Base-by-base conservation (phyloP, 1,140 invertebrate genomes). In the Sitophilus oryzae region DNA sequence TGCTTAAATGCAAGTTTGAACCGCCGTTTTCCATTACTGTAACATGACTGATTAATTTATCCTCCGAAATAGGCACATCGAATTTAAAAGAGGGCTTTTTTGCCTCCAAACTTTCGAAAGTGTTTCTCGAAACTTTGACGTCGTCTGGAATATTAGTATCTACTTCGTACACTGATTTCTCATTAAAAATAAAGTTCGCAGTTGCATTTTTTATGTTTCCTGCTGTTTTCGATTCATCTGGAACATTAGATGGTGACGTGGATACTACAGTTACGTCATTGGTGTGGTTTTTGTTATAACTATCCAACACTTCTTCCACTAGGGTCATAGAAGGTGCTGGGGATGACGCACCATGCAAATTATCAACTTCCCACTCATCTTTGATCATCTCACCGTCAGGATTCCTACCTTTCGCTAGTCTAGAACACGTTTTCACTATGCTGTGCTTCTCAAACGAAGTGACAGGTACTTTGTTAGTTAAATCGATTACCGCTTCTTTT, bases 81-180 rank as follows among this genome's bases (percentile, higher is more conserved):
- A 75, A 78, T 56, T 60, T 65, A n/a, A n/a, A n/a, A 8, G 53
- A 74, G 15, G 30, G 14, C 34, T 43, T 42, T 36, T 43, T 52
- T 71, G 61, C 72, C 65, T 79, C 77, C 45, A 79, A 70, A 56
- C 74, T 79, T 47, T 76, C 77, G 23, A 78, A 76, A 4, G 77
- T 73, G 66, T 77, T 77, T 46, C 78, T 68, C 4, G 77, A 78
- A 10, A 79, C 76, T 71, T 80, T 81, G 46, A 80, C 71, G 63
- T 81, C 78, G 61, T 80, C 79, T 0, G 78, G 76, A 56, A 81
- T 73, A 53, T 81, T 81, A 0, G 76, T 79, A 56, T 79, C 78
- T 23, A 16, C 53, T 48, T 46, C 49, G 42, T 50, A 22, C 50
- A 35, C 46, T 40, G 10, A 50, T 30, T 61, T 58, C 59, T 71